These are phyloP conservation scores for Psammodynastes pulverulentus DNA, from an alignment of 2,113 vertebrate species.

Conservation along the genomic window DNA sequence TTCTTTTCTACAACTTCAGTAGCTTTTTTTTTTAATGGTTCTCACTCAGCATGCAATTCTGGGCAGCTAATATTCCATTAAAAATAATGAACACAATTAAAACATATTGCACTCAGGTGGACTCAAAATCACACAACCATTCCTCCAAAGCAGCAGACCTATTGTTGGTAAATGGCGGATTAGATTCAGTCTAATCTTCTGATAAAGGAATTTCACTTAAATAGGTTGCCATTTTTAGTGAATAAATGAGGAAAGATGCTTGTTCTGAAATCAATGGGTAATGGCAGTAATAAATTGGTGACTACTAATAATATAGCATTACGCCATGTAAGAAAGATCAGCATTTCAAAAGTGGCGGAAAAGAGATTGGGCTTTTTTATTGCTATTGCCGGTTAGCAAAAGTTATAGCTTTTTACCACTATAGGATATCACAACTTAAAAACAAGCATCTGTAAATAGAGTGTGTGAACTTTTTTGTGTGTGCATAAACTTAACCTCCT, in stretches of 20 bases:
- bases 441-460: not conserved
- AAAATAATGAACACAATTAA: not conserved
- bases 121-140: not conserved
- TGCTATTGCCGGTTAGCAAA: not conserved
- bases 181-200: not conserved
- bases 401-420: not conserved
- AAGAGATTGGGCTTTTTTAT: not conserved
- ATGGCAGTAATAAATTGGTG: not conserved
- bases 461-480: not conserved
- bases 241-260: not conserved
- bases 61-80: not conserved
- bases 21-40: not conserved
- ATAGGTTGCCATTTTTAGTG: not conserved
- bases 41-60: not conserved
- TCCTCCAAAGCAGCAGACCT: not conserved
- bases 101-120: not conserved
- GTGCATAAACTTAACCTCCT: not conserved
- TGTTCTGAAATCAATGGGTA: not conserved
- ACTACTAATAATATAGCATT: not conserved
- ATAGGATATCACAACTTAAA: not conserved
- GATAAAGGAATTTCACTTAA: not conserved
- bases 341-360: not conserved
- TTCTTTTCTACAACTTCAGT: not conserved
- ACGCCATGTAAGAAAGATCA: not conserved
- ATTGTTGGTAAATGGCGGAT: not conserved